phyloP scores from a whole-genome alignment of 2,888 invertebrate species.

The Nephrotoma appendiculata region DNA sequence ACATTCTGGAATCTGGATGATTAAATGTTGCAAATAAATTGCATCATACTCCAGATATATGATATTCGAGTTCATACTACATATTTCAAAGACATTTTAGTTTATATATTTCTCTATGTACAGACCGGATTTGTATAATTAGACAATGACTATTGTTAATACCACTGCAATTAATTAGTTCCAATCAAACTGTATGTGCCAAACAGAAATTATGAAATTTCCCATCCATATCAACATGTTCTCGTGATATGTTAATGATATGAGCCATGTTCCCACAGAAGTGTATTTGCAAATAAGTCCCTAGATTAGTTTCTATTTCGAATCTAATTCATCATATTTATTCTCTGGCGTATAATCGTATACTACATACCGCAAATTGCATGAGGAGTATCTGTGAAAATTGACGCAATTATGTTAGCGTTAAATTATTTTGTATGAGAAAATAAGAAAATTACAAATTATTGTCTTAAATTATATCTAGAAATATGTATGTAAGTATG shows the following conservation, averaged over 20 bases:
- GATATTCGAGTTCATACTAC: not conserved
- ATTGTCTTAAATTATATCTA: not conserved
- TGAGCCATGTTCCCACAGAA: not conserved
- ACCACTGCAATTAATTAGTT: not conserved
- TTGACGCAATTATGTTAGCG: not conserved
- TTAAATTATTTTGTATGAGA: not conserved
- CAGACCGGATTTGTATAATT: not conserved
- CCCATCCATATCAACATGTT: not conserved
- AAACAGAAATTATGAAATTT: not conserved
- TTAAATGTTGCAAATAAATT: not conserved
- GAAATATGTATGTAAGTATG: not conserved
- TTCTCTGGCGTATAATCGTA: not conserved
- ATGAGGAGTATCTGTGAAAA: conserved; percentile 1
- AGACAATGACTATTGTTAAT: not conserved
- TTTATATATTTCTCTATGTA: not conserved
- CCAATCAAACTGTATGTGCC: not conserved
- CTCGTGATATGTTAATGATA: not conserved
- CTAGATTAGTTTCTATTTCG: not conserved
- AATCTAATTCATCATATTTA: not conserved
- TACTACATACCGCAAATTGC: not conserved
- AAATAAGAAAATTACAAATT: not conserved
- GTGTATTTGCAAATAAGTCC: not conserved
- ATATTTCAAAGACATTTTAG: not conserved
- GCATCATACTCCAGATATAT: not conserved
- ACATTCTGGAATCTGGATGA: no score